Percentiles rank a stretch among this genome's conserved stretches.
Evolutionary conservation across 2,888 invertebrate species (phyloP).

Genomic region (Hirudinaria manillensis): DNA sequence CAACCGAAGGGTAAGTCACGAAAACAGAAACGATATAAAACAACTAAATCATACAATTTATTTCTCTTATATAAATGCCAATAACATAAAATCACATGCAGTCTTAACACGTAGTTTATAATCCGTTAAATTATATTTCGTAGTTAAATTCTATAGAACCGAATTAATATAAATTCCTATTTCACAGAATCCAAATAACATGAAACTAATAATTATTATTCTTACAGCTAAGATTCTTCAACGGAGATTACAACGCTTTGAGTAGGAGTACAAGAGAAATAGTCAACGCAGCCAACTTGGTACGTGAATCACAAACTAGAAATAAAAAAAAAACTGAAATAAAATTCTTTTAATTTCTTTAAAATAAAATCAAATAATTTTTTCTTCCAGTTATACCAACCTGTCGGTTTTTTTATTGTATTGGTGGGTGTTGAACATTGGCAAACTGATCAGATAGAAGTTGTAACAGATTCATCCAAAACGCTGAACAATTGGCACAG

Average conservation of each 20-base stretch:
- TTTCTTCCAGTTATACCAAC: slow-evolving; percentile 24
- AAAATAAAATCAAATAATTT: neutral
- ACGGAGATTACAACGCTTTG: neutral
- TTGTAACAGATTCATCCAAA: neutral
- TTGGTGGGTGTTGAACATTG: slow-evolving; percentile 24
- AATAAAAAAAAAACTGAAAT: neutral
- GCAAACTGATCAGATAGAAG: neutral
- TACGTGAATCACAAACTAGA: neutral
- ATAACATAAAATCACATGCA: neutral
- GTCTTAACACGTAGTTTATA: neutral
- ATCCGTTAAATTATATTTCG: neutral
- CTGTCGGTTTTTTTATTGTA: slow-evolving; percentile 17
- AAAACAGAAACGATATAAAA: neutral
- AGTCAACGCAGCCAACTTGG: slow-evolving; percentile 25
- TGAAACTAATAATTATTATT: neutral
- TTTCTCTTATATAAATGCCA: neutral
- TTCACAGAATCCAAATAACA: neutral
- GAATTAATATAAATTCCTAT: neutral
- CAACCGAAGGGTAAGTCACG: neutral
- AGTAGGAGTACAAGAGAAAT: slow-evolving; percentile 21
- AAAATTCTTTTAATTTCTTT: neutral
- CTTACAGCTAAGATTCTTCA: neutral
- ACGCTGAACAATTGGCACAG: slow-evolving; percentile 14
- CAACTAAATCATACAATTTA: neutral
- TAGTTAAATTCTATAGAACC: neutral